Evolutionary conservation across 2,113 vertebrate species (phyloP), one percentile per base, ranked within the genome.

Genomic region (Cephalopterus ornatus): DNA sequence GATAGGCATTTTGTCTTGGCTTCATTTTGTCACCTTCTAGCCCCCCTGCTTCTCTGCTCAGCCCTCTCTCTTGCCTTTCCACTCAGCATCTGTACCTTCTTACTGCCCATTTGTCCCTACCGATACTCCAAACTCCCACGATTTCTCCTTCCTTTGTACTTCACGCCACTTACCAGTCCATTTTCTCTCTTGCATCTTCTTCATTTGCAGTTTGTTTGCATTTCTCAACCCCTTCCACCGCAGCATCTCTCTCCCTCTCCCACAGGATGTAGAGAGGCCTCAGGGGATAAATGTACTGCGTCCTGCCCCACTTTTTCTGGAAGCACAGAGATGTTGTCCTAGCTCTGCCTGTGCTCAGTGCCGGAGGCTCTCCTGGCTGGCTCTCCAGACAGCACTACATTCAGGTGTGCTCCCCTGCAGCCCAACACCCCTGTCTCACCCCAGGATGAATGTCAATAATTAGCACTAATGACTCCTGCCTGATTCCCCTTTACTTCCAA

Each of bases 241-340:
- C 47, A 59, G 66, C 56, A 41, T 7, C 30, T 62, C 11, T 58
- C 12, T 66, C 32, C 37, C 24, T 3, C 14, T 90, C 16, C 26
- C 2, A 0, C 6, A 55, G 49, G 80, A 49, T 5, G 8, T 9
- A 8, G 23, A 30, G 35, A 32, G 18, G 8, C 11, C 46, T 26
- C 0, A 0, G 50, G 21, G 37, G 5, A 53, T 9, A 63, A 59
- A 50, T 0, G 1, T 0, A 1, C 56, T 32, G 14, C 0, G 0
- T 78, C 63, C 80, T 41, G 22, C 32, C 42, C 23, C 32, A 6
- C 11, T 65, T 55, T 33, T 75, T 47, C 35, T 62, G 2, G 0
- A 59, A 62, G 42, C 5, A 2, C 0, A 0, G 42, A 16, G 24
- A 6, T 3, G 4, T 2, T 28, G 20, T 27, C 22, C 15, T 74